Conservation (phyloP, 2,113 vertebrate genomes). For the Bos taurus region DNA sequence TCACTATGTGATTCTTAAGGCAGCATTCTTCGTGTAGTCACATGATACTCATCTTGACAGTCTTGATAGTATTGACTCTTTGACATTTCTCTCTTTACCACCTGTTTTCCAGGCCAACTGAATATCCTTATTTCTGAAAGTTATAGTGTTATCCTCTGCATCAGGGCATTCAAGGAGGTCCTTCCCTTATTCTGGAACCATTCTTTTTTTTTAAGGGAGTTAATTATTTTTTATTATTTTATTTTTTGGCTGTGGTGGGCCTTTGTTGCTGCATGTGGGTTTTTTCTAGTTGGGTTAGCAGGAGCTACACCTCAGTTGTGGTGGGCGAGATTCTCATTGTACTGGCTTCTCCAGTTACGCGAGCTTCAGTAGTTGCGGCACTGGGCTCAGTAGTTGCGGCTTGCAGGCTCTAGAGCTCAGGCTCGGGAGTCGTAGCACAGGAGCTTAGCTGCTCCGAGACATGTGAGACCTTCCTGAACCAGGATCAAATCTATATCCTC, state of each 20-base stretch:
- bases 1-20: background rate
- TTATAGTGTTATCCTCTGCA: background rate
- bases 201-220: background rate
- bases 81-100: background rate
- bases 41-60: background rate
- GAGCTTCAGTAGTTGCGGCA: background rate
- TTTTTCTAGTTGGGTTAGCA: background rate
- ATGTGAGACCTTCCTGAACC: background rate
- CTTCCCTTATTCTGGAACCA: background rate
- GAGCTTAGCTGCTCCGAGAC: background rate
- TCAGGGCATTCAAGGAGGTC: background rate
- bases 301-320: background rate
- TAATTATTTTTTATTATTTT: background rate
- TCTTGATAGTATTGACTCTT: background rate
- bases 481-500: background rate
- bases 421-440: fast-evolving
- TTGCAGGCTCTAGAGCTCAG: background rate
- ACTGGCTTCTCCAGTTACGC: background rate
- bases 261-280: background rate
- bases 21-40: background rate
- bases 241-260: background rate
- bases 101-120: background rate
- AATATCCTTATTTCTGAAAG: background rate
- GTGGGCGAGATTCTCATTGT: background rate
- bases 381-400: background rate